Conservation (phyloP, 2,113 vertebrate species). For the Cryptotis parvus region DNA sequence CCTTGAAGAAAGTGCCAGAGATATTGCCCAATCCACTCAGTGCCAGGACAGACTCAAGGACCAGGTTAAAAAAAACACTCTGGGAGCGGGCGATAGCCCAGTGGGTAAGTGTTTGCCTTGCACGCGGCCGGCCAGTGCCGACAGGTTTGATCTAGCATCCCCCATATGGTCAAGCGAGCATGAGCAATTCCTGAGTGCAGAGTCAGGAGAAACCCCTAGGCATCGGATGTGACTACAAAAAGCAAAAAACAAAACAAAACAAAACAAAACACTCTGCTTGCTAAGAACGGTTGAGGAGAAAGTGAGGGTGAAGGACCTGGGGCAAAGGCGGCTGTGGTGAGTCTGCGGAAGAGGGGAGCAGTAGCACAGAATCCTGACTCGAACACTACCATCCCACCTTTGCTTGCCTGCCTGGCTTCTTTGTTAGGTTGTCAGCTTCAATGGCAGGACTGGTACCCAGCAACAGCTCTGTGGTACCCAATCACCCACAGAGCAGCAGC, state of each 20-base stretch:
- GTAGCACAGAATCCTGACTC: background rate
- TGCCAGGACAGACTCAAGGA: slow-evolving; percentile 3
- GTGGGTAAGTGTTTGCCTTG: no score
- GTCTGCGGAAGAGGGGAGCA: background rate
- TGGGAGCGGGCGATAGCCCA: no score
- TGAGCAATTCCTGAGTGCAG: no score
- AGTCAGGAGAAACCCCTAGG: no score
- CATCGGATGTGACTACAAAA: no score
- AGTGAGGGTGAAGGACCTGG: background rate
- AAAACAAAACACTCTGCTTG: no score
- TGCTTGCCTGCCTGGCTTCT: background rate
- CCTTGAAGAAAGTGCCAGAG: background rate
- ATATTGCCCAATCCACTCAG: background rate
- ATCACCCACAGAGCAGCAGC: slow-evolving; percentile 65
- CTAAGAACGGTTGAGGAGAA: slow-evolving; percentile 7
- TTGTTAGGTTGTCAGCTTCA: slow-evolving; percentile 76
- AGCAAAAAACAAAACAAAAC: no score
- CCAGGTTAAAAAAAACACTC: slow-evolving; percentile 20
- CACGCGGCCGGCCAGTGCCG: no score
- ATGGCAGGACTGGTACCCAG: slow-evolving; percentile 66
- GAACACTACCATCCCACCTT: no score
- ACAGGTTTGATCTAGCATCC: no score
- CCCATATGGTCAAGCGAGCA: no score
- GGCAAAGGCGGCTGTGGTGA: background rate
- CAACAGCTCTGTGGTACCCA: no score